A percentile compares a stretch with the other conserved stretches of the same genome.
phyloP scores from a whole-genome alignment of 2,797 vertebrate species.

The Anisognathus igniventris region DNA sequence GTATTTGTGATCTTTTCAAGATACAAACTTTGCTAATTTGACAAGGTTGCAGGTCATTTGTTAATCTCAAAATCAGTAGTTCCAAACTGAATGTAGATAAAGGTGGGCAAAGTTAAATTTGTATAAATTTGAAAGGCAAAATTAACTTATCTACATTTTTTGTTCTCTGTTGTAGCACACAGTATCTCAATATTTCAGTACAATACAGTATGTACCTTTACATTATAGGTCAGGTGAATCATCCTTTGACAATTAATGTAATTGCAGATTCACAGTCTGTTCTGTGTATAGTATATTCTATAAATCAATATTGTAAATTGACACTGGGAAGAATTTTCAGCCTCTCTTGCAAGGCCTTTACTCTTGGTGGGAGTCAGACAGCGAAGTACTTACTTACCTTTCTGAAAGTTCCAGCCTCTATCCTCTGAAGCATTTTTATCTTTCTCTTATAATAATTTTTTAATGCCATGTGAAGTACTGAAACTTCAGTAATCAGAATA shows the following conservation, averaged over 20 bases:
- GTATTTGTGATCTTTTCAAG: neutral
- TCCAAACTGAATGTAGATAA: neutral
- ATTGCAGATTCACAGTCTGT: neutral
- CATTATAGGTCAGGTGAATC: neutral
- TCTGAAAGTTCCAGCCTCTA: neutral
- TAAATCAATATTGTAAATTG: neutral
- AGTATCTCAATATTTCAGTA: neutral
- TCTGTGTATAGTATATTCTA: neutral
- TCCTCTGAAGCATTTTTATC: neutral
- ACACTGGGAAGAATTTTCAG: neutral
- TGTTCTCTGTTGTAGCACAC: neutral
- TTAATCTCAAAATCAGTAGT: neutral
- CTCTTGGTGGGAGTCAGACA: neutral
- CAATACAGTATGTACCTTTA: neutral
- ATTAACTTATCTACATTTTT: neutral
- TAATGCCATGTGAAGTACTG: neutral
- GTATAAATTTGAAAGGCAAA: neutral
- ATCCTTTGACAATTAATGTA: neutral
- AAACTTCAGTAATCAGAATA: neutral
- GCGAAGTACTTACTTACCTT: neutral
- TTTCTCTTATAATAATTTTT: neutral
- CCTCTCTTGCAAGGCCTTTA: neutral
- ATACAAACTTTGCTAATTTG: neutral
- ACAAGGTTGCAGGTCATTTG: neutral
- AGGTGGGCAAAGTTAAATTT: neutral